Base-by-base conservation (phyloP, 2,888 invertebrate species). In the Drosophila acutilabella region DNA sequence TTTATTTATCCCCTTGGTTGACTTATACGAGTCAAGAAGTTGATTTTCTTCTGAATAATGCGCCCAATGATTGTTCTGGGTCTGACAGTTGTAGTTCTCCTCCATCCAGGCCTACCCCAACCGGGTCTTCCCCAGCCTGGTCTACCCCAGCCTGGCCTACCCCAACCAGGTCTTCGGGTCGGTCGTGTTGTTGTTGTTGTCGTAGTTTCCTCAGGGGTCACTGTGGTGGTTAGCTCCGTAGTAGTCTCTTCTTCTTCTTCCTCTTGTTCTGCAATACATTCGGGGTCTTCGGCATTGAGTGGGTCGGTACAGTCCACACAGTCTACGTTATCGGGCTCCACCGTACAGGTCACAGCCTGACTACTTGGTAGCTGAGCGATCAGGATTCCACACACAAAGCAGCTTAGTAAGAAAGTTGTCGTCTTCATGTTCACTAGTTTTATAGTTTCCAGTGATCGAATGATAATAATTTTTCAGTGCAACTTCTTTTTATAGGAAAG, bases 21-120 rank as follows among this genome's bases (percentile, higher is more conserved):
- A 14, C 38, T 40, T n/a, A 57, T 5, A 8, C 38, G 33, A 7
- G 47, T 48, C 1, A 64, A 13, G 5, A 70, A 44, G 5, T 18
- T 20, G 0, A 70, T 30, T 47, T 75, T 69, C 61, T 70, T 75
- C 10, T 65, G 42, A 13, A 74, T 3, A 6, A 74, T 45, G 4
- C 1, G 16, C 2, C 45, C 64, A 20, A 74, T 2, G 6, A 69
- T 14, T 0, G 64, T 58, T 18, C 1, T 36, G n/a, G 74, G 64
- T 23, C 62, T 50, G n/a, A 16, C 26, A 13, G 36, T 57, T 3
- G 56, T 44, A 8, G 45, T 47, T 3, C 53, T 53, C 13, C 52
- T 4, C 20, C 44, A 42, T 38, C 23, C 65, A 2, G 54, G 67
- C 2, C 52, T 44, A 1, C 53, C 4, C 53, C 53, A 42, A 11